Conservation (phyloP, 1,140 invertebrate species). For the Leptestheria dahalacensis region DNA sequence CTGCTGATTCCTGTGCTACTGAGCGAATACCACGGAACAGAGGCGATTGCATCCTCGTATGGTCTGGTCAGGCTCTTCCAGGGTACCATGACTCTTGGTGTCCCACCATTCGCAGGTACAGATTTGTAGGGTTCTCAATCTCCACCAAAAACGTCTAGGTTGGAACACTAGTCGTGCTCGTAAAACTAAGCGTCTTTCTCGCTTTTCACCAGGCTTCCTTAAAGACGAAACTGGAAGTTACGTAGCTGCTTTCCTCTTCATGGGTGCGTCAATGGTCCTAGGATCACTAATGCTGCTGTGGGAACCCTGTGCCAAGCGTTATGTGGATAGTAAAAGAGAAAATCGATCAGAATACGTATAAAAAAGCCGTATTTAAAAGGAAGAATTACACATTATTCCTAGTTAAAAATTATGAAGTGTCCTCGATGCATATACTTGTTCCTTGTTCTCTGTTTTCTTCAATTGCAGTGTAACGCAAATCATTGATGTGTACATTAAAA, state of each 20-base stretch:
- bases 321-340: background rate
- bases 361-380: too few relatives aligned
- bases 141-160: background rate
- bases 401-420: too few relatives aligned
- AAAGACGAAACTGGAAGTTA: conserved; percentile 52
- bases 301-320: conserved; percentile 6
- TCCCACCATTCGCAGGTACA: conserved; percentile 47
- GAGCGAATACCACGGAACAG: conserved; percentile 52
- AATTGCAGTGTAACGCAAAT: too few relatives aligned
- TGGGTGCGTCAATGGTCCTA: conserved; percentile 56
- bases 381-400: too few relatives aligned
- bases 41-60: conserved; percentile 54
- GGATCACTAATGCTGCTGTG: conserved; percentile 34
- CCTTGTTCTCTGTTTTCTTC: too few relatives aligned
- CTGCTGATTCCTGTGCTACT: conserved; percentile 52
- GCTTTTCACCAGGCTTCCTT: conserved; percentile 36
- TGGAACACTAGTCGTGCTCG: background rate
- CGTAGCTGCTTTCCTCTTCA: conserved; percentile 50
- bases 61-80: conserved; percentile 57
- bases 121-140: background rate
- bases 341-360: background rate
- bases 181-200: conserved; percentile 11
- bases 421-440: too few relatives aligned
- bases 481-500: too few relatives aligned
- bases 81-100: conserved; percentile 51